Evolutionary conservation across 2,888 invertebrate genomes (phyloP), one percentile per base, ranked within the genome.

Genomic region (Watsonalla cultraria): DNA sequence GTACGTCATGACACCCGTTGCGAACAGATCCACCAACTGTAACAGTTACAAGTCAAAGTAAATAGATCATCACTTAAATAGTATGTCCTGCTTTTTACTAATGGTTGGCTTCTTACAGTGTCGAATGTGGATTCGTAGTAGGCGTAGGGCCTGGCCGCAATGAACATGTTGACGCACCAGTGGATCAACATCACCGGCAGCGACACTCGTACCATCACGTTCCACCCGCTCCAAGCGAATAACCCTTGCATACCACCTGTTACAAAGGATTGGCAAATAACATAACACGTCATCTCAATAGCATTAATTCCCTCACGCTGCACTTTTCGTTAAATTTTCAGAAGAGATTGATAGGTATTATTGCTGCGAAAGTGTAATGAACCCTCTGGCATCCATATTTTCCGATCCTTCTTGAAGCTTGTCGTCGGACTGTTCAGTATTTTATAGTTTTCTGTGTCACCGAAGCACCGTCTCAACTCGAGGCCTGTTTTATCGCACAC

Each of bases 181-280:
- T 65, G 65, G n/a, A 60, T 46, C 54, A 53, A 58, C 59, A 65
- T 57, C 45, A 63, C 57, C 0, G 61, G 46, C 5, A 63, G 59
- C 0, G 65, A 63, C 57, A 65, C 37, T 0, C 59, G 59, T 0
- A 57, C 60, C 7, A 62, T 14, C 0, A 48, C 47, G 24, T 54
- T 55, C 59, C 60, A 65, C 5, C 60, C 61, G n/a, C 56, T 55
- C 65, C 65, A 65, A n/a, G 61, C 54, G n/a, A 62, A 51, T 6
- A 60, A 48, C 13, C 53, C 58, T 14, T 56, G 52, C 7, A 59
- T 9, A 13, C 46, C 53, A 50, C 54, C 64, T 65, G 57, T 14
- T 11, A 15, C 45, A 50, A 13, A 46, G 14, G 6, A 47, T 5
- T 33, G n/a, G 15, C 6, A 15, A 9, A 42, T 42, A 42, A 42